Base-by-base conservation (phyloP, 2,113 vertebrate species). In the Centrocercus urophasianus region DNA sequence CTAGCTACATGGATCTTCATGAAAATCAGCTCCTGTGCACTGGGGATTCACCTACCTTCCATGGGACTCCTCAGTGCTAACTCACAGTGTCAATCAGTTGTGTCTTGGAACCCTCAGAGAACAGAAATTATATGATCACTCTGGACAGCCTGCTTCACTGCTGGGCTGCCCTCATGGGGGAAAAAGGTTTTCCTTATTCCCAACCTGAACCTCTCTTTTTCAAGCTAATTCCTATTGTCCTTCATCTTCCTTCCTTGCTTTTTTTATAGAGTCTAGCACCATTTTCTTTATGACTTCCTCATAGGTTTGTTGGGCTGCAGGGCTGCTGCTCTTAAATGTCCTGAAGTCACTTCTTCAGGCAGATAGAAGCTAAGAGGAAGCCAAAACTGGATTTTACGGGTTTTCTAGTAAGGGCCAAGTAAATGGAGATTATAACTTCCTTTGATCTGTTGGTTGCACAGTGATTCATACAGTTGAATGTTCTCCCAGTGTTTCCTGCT, bases 221-320 rank as follows among this genome's bases (percentile, higher is more conserved):
- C 34, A 27, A 25, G 1, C 16, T 73, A 61, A 13, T 0, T 2
- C 10, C 4, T 61, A 0, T 67, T 80, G 16, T 10, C 17, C 15
- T 57, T 54, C 19, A 40, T 56, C 24, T 40, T 61, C 9, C 47
- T 34, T 13, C 34, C 5, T 8, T 22, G 27, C 17, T 22, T 22
- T 0, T 0, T 1, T 14, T 69, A 27, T 43, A 38, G 13, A 13
- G 38, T 27, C 36, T 22, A 30, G 22, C 28, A 66, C 50, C 22
- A 14, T 66, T 21, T 27, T 59, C 50, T 50, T n/a, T 4, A n/a
- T 71, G n/a, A 50, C 42, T 5, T 59, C 7, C 16, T 63, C 10
- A 2, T 20, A 59, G 20, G 22, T 36, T 65, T 72, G 57, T 10
- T 10, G 47, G 25, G 50, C 50, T 27, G 25, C 13, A 13, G 0